phyloP scores from a whole-genome alignment of 2,113 vertebrate species.

The Oryzias melastigma region DNA sequence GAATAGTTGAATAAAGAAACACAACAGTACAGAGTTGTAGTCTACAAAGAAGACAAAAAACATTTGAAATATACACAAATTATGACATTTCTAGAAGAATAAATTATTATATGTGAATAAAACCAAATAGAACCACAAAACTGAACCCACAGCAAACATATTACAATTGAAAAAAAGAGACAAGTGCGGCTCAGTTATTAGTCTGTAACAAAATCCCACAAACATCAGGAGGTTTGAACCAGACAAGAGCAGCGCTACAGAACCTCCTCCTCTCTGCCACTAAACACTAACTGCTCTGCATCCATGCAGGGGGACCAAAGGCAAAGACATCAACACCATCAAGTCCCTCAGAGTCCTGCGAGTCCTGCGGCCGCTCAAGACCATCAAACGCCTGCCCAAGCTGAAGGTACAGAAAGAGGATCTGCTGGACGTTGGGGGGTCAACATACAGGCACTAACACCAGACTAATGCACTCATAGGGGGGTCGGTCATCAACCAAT shows the following conservation, averaged over 20 bases:
- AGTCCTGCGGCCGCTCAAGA: constrained; percentile 93
- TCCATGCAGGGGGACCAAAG: constrained; percentile 91
- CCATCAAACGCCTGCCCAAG: constrained; percentile 95
- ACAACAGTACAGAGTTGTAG: neutral
- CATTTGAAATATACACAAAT: neutral
- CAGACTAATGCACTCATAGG: too few species aligned
- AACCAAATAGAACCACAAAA: too few species aligned
- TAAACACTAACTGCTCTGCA: constrained; percentile 51
- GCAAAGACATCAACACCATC: constrained; percentile 99
- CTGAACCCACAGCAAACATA: too few species aligned
- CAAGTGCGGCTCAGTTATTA: too few species aligned
- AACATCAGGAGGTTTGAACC: neutral
- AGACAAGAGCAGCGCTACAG: constrained; percentile 1
- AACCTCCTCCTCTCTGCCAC: neutral
- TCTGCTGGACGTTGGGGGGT: constrained; percentile 1
- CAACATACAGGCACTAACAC: too few species aligned
- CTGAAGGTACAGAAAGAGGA: constrained; percentile 82
- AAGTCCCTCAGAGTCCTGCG: constrained; percentile 94
- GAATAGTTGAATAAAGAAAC: neutral
- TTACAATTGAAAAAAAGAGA: too few species aligned
- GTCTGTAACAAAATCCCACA: too few species aligned
- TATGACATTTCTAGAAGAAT: too few species aligned
- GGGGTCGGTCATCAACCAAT: too few species aligned
- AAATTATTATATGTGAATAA: too few species aligned
- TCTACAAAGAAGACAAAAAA: neutral